A percentile compares a stretch with the other conserved stretches of the same genome.
These are phyloP conservation scores for Drosophila suzukii DNA, from an alignment of 1,140 invertebrate genomes.

Conservation along the genomic window DNA sequence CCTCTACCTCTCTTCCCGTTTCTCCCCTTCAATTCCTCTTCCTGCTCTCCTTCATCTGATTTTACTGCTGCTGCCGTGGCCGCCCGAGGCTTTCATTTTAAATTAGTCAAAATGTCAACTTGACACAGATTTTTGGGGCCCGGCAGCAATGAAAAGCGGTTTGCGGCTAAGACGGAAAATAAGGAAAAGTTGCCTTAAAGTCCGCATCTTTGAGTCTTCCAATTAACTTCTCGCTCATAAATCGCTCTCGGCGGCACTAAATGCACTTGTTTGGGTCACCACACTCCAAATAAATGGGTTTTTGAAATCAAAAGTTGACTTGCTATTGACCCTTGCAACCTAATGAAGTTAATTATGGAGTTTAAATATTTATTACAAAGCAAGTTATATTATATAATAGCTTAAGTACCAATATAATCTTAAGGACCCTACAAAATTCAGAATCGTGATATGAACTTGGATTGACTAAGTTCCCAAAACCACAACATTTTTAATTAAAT, in stretches of 20 bases:
- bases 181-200: constrained; percentile 33
- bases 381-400: no score
- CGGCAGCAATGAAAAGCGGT: constrained; percentile 49
- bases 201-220: constrained; percentile 33
- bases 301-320: not conserved
- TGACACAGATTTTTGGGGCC: constrained; percentile 72
- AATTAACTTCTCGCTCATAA: constrained; percentile 39
- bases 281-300: not conserved
- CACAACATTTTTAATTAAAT: no score
- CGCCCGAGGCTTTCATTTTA: constrained; percentile 55
- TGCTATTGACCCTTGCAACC: no score
- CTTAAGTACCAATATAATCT: no score
- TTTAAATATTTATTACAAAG: no score
- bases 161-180: constrained; percentile 37
- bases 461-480: no score
- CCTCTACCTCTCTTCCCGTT: not conserved
- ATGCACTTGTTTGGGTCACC: not conserved
- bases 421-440: no score
- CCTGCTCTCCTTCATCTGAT: constrained; percentile 5
- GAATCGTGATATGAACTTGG: no score
- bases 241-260: constrained; percentile 11
- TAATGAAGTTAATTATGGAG: no score
- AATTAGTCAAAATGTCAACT: constrained; percentile 83
- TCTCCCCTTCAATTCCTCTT: constrained; percentile 4
- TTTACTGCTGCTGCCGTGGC: constrained; percentile 21